Base-by-base conservation (phyloP, 2,113 vertebrate genomes). In the Dendropsophus ebraccatus region DNA sequence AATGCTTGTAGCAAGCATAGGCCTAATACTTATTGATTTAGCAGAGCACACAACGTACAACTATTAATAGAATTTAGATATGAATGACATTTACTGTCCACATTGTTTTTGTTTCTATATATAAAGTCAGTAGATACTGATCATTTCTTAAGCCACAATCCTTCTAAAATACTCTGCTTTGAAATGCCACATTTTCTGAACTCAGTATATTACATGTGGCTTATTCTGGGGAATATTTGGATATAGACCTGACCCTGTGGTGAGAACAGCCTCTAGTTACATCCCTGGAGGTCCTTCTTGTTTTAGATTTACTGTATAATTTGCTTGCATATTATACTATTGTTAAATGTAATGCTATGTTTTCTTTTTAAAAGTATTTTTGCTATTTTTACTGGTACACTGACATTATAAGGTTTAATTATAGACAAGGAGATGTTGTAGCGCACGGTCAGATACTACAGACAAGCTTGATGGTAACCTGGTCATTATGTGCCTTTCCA, bases 361-460 rank as follows among this genome's bases (percentile, higher is more conserved):
- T 92, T 41, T 62, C 69, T 88, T 90, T 90, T 91, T 87, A 89
- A 89, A 91, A 73, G 91, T 87, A 91, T 92, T 94, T 83, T 93
- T 93, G 89, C 88, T 91, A 88, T 69, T 80, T 83, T 21, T 75
- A 58, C 32, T 74, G 19, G 9, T 50, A n/a, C 25, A 35, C 21
- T 35, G 32, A 32, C 21, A 45, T 23, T 17, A 9, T 17, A 62
- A 16, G 11, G 23, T 81, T 47, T 81, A 62, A 81, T 81, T 65
- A 47, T 62, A 14, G 56, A 28, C 7, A 21, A 41, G 21, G 21
- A 58, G 54, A 79, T 21, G 30, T 60, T 58, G 4, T 25, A 50
- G 41, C 17, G 17, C 28, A 4, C 67, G 5, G 47, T 77, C 23
- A 16, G 16, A 28, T 60, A 8, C 60, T 65, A 47, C 23, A 62